Percentiles rank a stretch among this genome's conserved stretches.
These are phyloP conservation scores for Helicoverpa zea DNA, from an alignment of 1,140 invertebrate genomes.

Conservation along the genomic window DNA sequence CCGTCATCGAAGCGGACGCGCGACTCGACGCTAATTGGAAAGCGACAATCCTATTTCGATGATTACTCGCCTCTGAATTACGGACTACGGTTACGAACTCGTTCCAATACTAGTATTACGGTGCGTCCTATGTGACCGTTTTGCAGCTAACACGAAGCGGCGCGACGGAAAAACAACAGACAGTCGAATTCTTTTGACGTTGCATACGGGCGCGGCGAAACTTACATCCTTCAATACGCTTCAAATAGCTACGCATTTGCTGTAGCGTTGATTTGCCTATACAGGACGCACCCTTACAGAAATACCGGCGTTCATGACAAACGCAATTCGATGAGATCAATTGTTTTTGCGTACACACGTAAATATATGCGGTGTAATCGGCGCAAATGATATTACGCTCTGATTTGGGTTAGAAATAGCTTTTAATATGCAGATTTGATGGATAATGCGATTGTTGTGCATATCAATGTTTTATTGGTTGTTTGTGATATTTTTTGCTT, in stretches of 20 bases:
- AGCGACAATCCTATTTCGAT: slow-evolving; percentile 84
- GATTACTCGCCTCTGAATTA: slow-evolving; percentile 72
- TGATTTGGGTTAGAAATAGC: slow-evolving; percentile 22
- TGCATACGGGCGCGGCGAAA: too few relatives aligned
- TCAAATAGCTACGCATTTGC: too few relatives aligned
- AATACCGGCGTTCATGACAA: not conserved
- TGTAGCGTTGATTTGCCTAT: too few relatives aligned
- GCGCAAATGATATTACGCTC: not conserved
- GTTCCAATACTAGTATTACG: slow-evolving; percentile 46
- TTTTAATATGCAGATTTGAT: slow-evolving; percentile 40
- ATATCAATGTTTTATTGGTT: slow-evolving; percentile 4
- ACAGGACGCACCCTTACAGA: too few relatives aligned
- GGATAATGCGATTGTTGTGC: not conserved
- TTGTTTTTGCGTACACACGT: slow-evolving; percentile 24
- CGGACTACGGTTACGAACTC: slow-evolving; percentile 50
- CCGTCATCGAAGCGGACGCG: slow-evolving; percentile 63
- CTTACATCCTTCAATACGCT: too few relatives aligned
- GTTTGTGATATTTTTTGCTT: not conserved
- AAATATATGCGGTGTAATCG: slow-evolving; percentile 19
- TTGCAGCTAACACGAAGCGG: too few relatives aligned
- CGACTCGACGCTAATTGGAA: slow-evolving; percentile 79
- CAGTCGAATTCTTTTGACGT: too few relatives aligned
- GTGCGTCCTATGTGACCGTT: too few relatives aligned
- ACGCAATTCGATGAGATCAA: slow-evolving; percentile 31
- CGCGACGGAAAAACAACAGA: too few relatives aligned